A percentile compares a stretch with the other conserved stretches of the same genome.
Evolutionary conservation across 2,888 invertebrate species (phyloP).

Genomic region (Drosophila macrospina): DNA sequence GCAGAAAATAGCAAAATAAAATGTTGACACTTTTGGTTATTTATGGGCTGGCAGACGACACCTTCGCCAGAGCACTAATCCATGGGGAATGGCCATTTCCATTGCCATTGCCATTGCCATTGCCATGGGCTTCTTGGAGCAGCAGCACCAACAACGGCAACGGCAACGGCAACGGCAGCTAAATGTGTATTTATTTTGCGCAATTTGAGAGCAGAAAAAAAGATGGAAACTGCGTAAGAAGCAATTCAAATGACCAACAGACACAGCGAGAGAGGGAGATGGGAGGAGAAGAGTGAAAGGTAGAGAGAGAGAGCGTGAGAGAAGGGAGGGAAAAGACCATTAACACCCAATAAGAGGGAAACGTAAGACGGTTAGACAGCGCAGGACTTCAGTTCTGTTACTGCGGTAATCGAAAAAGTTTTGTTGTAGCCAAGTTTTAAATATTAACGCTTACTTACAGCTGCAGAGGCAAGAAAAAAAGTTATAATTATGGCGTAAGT

Average conservation of each 20-base stretch:
- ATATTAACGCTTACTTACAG: constrained; percentile 81
- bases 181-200: constrained; percentile 80
- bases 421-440: constrained; percentile 74
- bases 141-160: too few relatives aligned
- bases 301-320: not conserved
- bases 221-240: constrained; percentile 58
- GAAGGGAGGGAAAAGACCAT: constrained; percentile 62
- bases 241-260: constrained; percentile 79
- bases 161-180: constrained; percentile 35
- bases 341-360: constrained; percentile 77
- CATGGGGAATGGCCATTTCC: constrained; percentile 70
- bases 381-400: constrained; percentile 37
- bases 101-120: constrained; percentile 49
- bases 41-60: constrained; percentile 80
- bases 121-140: constrained; percentile 21
- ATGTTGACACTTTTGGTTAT: constrained; percentile 83
- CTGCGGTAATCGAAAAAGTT: constrained; percentile 79
- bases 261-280: not conserved
- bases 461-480: constrained; percentile 52
- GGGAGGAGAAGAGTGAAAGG: too few relatives aligned
- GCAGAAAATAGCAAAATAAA: constrained; percentile 79
- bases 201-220: constrained; percentile 52
- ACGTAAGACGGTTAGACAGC: constrained; percentile 34
- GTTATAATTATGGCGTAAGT: constrained; percentile 78
- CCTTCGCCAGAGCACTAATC: constrained; percentile 79